Evolutionary conservation across 1,140 invertebrate species (phyloP).

Genomic region (Bombus huntii): DNA sequence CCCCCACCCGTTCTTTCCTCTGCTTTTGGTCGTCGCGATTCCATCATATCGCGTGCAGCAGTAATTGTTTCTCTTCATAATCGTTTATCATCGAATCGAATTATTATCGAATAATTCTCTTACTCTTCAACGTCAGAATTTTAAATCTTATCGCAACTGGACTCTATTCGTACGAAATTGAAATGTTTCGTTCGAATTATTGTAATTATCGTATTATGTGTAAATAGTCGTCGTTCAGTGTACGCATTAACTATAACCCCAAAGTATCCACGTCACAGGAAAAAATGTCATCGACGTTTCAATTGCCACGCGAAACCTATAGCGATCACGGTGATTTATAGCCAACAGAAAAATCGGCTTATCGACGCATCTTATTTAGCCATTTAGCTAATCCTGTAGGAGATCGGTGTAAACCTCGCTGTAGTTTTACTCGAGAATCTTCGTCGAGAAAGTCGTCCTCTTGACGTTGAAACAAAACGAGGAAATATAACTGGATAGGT

Average conservation of each 20-base stretch:
- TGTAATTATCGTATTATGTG: too few species aligned
- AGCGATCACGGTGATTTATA: slow-evolving; percentile 16
- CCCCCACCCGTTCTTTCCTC: neutral
- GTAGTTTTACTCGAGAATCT: neutral
- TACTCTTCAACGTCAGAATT: neutral
- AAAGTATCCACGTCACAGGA: too few species aligned
- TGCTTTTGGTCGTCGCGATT: neutral
- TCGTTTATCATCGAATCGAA: neutral
- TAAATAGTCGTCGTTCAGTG: too few species aligned
- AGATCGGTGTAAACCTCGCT: slow-evolving; percentile 9
- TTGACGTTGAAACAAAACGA: too few species aligned
- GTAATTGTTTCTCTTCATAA: neutral
- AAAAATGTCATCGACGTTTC: too few species aligned
- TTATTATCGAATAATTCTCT: neutral
- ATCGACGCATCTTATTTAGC: slow-evolving; percentile 11
- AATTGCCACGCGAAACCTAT: neutral
- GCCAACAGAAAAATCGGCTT: neutral
- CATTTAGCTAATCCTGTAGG: slow-evolving; percentile 14
- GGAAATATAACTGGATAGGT: neutral
- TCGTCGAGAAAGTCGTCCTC: neutral
- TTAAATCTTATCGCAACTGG: neutral
- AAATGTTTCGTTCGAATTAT: neutral
- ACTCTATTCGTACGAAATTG: neutral
- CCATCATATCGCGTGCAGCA: neutral
- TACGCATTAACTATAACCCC: too few species aligned